A percentile compares a stretch with the other conserved stretches of the same genome.
Evolutionary conservation across 2,797 vertebrate species (phyloP).

Genomic region (Ctenopoma kingsleyae): DNA sequence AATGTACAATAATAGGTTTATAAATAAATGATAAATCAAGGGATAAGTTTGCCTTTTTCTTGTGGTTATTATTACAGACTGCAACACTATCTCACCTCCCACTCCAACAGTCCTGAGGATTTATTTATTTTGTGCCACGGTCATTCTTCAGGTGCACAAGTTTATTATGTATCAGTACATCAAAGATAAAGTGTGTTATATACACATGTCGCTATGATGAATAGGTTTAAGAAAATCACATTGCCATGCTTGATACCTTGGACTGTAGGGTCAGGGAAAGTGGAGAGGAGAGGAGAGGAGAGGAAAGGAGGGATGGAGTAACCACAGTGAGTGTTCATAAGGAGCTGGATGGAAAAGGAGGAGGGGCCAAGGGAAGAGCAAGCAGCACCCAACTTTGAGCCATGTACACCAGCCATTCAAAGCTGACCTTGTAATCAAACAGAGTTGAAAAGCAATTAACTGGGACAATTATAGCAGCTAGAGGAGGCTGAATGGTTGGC

Average conservation of each 20-base stretch:
- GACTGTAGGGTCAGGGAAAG: slow-evolving; percentile 14
- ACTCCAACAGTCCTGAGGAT: neutral
- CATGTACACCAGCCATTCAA: slow-evolving; percentile 78
- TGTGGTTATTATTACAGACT: neutral
- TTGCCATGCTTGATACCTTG: slow-evolving; percentile 69
- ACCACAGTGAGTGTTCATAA: slow-evolving; percentile 5
- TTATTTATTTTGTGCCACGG: neutral
- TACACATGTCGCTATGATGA: slow-evolving; percentile 75
- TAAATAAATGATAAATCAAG: neutral
- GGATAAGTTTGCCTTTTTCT: neutral
- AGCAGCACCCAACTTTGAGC: slow-evolving; percentile 67
- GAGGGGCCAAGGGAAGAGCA: slow-evolving; percentile 34
- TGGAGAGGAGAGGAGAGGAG: neutral
- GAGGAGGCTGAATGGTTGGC: slow-evolving; percentile 87
- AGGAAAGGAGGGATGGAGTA: slow-evolving; percentile 1
- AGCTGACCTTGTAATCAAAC: slow-evolving; percentile 89
- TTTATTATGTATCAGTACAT: slow-evolving; percentile 38
- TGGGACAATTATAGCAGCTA: slow-evolving; percentile 88
- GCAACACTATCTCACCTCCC: neutral
- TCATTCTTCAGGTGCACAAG: neutral
- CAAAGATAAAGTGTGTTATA: slow-evolving; percentile 56
- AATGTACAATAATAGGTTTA: neutral
- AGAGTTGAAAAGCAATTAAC: slow-evolving; percentile 91
- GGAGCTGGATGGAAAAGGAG: slow-evolving; percentile 30
- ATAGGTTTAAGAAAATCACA: slow-evolving; percentile 85